Evolutionary conservation across 2,113 vertebrate genomes (phyloP).

Genomic region (Silurus meridionalis): DNA sequence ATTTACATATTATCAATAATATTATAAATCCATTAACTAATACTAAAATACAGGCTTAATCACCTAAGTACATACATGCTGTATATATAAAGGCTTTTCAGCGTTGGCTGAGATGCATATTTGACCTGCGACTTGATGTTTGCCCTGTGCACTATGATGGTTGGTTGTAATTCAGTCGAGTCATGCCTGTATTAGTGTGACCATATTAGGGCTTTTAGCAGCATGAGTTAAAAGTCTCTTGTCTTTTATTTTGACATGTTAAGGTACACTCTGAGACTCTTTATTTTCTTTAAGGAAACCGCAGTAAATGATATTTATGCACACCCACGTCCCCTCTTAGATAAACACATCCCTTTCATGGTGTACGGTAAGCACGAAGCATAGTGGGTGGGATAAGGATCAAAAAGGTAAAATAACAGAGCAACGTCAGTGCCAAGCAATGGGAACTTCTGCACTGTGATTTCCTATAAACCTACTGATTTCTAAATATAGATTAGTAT

Average conservation of each 20-base stretch:
- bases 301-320: conserved; percentile 42
- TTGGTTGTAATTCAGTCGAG: no score
- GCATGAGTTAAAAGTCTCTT: conserved; percentile 14
- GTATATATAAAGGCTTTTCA: background rate
- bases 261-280: conserved; percentile 20
- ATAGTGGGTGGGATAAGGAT: conserved; percentile 34
- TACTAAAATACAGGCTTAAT: background rate
- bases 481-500: background rate
- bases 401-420: conserved; percentile 51
- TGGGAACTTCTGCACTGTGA: conserved; percentile 17
- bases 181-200: background rate
- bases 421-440: background rate
- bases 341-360: conserved; percentile 32
- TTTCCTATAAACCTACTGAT: background rate
- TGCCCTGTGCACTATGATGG: no score
- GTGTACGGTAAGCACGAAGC: background rate
- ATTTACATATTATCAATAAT: background rate
- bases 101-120: background rate
- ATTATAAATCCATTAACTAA: background rate
- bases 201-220: background rate
- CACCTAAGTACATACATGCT: background rate
- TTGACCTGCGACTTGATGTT: conserved; percentile 11
- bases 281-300: conserved; percentile 44
- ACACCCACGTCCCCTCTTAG: conserved; percentile 19
- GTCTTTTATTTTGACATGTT: conserved; percentile 38